Percentiles rank a stretch among this genome's conserved stretches.
Conservation (phyloP, 64 coral and sea anemone species). For the Montipora sp. region DNA sequence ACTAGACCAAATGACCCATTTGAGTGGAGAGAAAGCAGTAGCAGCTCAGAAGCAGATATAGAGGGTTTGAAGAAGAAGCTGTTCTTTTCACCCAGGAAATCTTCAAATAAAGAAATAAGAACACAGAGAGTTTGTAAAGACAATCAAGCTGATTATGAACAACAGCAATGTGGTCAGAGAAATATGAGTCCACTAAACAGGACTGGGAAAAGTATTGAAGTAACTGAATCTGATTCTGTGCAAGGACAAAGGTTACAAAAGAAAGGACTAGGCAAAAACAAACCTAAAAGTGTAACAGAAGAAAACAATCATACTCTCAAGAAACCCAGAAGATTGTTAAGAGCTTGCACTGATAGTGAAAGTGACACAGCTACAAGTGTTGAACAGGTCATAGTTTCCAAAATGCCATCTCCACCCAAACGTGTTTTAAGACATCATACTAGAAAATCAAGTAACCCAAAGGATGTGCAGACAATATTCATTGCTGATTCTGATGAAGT, state of each 20-base stretch:
- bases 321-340: not conserved
- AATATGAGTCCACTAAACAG: not conserved
- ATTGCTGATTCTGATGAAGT: not conserved
- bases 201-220: not conserved
- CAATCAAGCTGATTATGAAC: not conserved
- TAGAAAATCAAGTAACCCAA: not conserved
- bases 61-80: not conserved
- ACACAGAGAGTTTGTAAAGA: not conserved
- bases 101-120: not conserved
- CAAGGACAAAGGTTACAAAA: not conserved
- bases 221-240: not conserved
- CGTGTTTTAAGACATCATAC: slow-evolving; percentile 26
- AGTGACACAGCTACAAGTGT: not conserved
- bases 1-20: not conserved
- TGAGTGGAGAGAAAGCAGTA: not conserved
- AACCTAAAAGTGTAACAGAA: not conserved
- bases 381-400: not conserved
- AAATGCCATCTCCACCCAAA: not conserved
- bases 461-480: not conserved
- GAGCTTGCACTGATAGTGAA: not conserved
- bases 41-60: not conserved
- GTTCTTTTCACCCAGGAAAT: slow-evolving; percentile 33
- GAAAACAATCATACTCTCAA: not conserved
- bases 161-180: not conserved
- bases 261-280: not conserved